Conservation (phyloP, 37 sponge, comb jelly and placozoan genomes). For the Axinella damicornis region DNA sequence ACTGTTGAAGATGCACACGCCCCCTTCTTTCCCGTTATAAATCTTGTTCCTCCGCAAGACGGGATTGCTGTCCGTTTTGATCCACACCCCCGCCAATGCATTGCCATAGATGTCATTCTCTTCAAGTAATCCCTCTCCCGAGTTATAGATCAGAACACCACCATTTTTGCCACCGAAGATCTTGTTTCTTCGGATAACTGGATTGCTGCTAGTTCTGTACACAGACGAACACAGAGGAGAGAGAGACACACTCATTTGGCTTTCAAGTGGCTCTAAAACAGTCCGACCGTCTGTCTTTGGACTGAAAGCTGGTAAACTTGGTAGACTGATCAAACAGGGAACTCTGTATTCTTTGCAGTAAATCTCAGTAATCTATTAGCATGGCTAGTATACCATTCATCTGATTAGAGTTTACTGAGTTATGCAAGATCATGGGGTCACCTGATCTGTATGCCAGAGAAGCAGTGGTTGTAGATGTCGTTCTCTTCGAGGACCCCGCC, state of each 20-base stretch:
- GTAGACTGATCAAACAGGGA: too few relatives aligned
- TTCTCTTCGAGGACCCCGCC: slow-evolving; percentile 87
- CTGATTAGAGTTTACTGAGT: too few relatives aligned
- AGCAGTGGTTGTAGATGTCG: slow-evolving; percentile 88
- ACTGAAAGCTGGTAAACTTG: too few relatives aligned
- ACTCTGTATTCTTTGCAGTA: too few relatives aligned
- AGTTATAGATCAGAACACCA: slow-evolving; percentile 84
- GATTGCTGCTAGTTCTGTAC: slow-evolving; percentile 80
- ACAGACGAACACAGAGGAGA: not conserved
- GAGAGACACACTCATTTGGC: too few relatives aligned
- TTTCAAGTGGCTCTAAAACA: too few relatives aligned
- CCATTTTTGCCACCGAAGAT: slow-evolving; percentile 90
- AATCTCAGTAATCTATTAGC: too few relatives aligned
- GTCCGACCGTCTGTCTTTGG: too few relatives aligned
- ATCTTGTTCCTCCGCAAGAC: slow-evolving; percentile 84
- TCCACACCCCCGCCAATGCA: slow-evolving; percentile 90
- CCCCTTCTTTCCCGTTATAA: slow-evolving; percentile 86
- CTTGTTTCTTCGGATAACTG: slow-evolving; percentile 71
- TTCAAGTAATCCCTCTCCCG: slow-evolving; percentile 76
- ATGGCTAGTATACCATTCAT: too few relatives aligned
- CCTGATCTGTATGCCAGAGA: slow-evolving; percentile 89
- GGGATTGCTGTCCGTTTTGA: slow-evolving; percentile 84
- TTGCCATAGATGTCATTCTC: slow-evolving; percentile 87
- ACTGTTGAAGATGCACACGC: slow-evolving; percentile 85
- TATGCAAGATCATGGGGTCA: not conserved